Conservation (phyloP, 2,888 invertebrate genomes). For the Spatulosminthurus flaviceps region DNA sequence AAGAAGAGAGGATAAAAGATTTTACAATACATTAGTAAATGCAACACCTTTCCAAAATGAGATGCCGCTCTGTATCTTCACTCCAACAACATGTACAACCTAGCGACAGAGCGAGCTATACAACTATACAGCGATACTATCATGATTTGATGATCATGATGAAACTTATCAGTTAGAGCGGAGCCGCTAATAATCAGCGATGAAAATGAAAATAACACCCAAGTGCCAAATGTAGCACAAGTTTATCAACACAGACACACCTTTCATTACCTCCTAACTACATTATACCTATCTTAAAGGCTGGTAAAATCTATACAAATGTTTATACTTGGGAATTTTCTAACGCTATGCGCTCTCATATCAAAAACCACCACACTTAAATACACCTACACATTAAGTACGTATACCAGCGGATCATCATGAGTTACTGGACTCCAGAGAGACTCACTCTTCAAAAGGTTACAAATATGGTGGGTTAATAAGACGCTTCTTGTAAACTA, state of each 20-base stretch:
- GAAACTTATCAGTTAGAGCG: conserved; percentile 38
- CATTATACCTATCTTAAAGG: background rate
- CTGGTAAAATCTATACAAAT: too few relatives aligned
- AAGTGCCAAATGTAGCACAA: conserved; percentile 50
- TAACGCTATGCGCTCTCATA: background rate
- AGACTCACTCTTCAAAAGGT: background rate
- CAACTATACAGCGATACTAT: too few relatives aligned
- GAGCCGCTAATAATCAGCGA: conserved; percentile 47
- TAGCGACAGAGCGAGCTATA: background rate
- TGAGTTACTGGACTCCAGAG: conserved; percentile 23
- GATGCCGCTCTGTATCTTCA: background rate
- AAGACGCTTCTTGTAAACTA: conserved; percentile 24
- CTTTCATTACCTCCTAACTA: conserved; percentile 43
- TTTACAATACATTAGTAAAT: conserved; percentile 6
- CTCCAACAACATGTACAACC: background rate
- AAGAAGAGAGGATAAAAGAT: background rate
- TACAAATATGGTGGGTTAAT: conserved; percentile 23
- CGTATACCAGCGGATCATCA: background rate
- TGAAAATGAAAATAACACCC: conserved; percentile 50
- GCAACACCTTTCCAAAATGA: background rate
- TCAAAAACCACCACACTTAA: conserved; percentile 4
- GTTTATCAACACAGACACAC: conserved; percentile 44
- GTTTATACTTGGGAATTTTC: background rate
- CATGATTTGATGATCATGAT: conserved; percentile 37
- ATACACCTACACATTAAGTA: conserved; percentile 15